Conservation (phyloP, 2,888 invertebrate genomes). For the Sinodicranocentrus sp. region DNA sequence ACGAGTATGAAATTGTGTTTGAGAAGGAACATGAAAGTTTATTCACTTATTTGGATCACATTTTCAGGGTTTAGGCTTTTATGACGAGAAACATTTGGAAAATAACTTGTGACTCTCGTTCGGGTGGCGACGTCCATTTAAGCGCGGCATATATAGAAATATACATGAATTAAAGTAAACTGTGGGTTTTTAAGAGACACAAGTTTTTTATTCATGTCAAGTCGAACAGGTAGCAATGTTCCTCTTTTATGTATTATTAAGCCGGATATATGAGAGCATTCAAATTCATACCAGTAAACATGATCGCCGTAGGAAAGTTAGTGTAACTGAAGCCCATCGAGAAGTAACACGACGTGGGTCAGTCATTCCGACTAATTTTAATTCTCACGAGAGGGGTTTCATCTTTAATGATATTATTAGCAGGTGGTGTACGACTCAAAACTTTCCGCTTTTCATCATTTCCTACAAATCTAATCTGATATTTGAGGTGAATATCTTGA, state of each 20-base stretch:
- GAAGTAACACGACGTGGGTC: too few relatives aligned
- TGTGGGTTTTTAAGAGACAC: too few relatives aligned
- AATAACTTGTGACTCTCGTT: background rate
- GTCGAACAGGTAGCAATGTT: too few relatives aligned
- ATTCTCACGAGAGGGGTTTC: too few relatives aligned
- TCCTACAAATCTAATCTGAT: too few relatives aligned
- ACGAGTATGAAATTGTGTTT: background rate
- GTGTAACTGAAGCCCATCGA: background rate
- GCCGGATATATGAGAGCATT: background rate
- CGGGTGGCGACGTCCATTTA: background rate
- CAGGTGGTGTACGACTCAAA: too few relatives aligned
- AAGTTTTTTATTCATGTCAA: too few relatives aligned
- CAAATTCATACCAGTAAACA: constrained; percentile 64
- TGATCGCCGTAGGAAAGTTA: constrained; percentile 74
- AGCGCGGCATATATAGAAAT: too few relatives aligned
- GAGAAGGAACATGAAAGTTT: background rate
- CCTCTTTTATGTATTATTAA: constrained; percentile 11
- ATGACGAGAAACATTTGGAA: background rate
- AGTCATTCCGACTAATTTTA: too few relatives aligned
- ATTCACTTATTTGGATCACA: constrained; percentile 10
- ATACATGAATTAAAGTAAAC: too few relatives aligned
- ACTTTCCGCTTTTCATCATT: background rate
- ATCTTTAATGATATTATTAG: too few relatives aligned
- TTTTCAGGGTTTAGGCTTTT: background rate
- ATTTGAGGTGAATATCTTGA: too few relatives aligned